Evolutionary conservation across 2,113 vertebrate genomes (phyloP).

Genomic region (Dendropsophus ebraccatus): DNA sequence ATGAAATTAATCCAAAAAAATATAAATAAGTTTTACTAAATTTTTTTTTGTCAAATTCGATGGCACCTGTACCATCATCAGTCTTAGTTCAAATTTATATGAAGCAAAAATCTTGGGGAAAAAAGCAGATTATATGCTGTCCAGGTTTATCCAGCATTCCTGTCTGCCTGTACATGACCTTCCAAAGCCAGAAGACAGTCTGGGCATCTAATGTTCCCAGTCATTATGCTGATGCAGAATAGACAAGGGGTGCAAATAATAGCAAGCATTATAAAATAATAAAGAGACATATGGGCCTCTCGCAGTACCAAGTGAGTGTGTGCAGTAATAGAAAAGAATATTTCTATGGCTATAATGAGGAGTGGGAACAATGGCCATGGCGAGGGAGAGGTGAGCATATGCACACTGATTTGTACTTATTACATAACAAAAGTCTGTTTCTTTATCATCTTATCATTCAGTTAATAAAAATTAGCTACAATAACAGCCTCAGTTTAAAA

Average conservation of each 20-base stretch:
- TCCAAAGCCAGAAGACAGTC: slow-evolving; percentile 6
- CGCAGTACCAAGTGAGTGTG: neutral
- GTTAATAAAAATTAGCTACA: slow-evolving; percentile 98
- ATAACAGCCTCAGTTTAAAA: slow-evolving; percentile 89
- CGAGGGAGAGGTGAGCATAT: slow-evolving; percentile 79
- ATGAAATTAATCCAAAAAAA: too few relatives aligned
- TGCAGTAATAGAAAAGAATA: slow-evolving; percentile 24
- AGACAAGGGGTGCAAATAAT: slow-evolving; percentile 2
- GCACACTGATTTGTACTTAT: slow-evolving; percentile 84
- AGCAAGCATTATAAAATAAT: neutral
- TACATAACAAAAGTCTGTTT: slow-evolving; percentile 87
- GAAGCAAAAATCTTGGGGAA: neutral
- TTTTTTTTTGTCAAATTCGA: too few relatives aligned
- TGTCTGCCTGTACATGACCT: slow-evolving; percentile 27
- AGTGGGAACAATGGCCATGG: slow-evolving; percentile 65
- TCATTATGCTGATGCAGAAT: slow-evolving; percentile 2
- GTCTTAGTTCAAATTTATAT: neutral
- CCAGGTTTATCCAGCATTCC: slow-evolving; percentile 11
- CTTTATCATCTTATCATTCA: slow-evolving; percentile 90
- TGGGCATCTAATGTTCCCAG: neutral
- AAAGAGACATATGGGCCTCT: slow-evolving; percentile 7
- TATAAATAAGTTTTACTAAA: too few relatives aligned
- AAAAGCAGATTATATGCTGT: slow-evolving; percentile 12
- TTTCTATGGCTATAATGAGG: slow-evolving; percentile 5
- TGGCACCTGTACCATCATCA: too few relatives aligned